phyloP scores from a whole-genome alignment of 2,888 invertebrate genomes.

The Cylloceria caligata region DNA sequence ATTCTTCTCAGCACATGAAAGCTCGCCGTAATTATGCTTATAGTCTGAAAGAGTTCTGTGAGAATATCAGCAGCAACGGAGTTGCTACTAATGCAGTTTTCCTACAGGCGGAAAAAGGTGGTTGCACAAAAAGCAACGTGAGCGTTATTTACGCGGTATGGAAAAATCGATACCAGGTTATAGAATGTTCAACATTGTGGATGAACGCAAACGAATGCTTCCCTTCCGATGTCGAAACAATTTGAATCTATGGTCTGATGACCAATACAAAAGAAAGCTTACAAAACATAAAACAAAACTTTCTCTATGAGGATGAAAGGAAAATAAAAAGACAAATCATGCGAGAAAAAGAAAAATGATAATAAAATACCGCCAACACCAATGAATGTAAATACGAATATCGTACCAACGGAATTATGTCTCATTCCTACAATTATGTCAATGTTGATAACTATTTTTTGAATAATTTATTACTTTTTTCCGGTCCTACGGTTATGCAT shows the following conservation, averaged over 20 bases:
- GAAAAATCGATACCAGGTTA: neutral
- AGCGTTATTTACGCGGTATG: neutral
- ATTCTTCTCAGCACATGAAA: neutral
- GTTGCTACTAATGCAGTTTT: neutral
- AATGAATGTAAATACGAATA: neutral
- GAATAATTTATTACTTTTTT: too few relatives aligned
- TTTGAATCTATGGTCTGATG: neutral
- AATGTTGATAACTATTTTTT: too few relatives aligned
- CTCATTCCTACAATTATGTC: too few relatives aligned
- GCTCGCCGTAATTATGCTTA: constrained; percentile 10
- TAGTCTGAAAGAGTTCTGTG: neutral
- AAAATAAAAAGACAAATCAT: neutral
- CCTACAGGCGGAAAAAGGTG: neutral
- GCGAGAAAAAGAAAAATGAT: neutral
- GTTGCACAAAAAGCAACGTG: neutral
- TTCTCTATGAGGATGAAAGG: neutral
- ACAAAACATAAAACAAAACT: neutral
- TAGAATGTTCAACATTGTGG: neutral
- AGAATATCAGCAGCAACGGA: neutral
- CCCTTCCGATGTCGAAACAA: neutral
- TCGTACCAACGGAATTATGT: too few relatives aligned
- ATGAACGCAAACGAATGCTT: neutral
- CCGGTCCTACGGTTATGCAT: too few relatives aligned
- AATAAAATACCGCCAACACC: neutral
- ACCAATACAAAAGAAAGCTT: neutral